These are phyloP conservation scores for Ardeotis arabs DNA, from an alignment of 2,113 vertebrate species.

Conservation along the genomic window DNA sequence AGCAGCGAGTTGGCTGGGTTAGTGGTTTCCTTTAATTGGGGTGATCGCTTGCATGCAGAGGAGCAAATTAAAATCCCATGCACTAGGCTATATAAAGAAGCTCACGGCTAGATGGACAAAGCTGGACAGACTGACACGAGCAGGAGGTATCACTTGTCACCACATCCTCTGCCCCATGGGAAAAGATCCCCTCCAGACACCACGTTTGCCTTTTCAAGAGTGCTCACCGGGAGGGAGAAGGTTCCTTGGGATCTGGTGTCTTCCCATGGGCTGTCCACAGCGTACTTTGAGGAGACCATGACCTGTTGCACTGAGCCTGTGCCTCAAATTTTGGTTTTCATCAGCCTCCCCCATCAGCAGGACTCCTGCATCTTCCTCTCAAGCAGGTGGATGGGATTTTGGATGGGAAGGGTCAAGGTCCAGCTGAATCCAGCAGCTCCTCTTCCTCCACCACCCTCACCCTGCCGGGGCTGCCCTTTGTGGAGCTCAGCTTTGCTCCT, in stretches of 20 bases:
- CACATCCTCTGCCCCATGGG: neutral
- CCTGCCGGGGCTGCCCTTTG: neutral
- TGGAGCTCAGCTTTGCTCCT: neutral
- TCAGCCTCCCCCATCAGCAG: neutral
- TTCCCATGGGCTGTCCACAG: neutral
- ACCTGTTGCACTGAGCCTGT: accelerated
- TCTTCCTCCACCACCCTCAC: neutral
- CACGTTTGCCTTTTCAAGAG: accelerated
- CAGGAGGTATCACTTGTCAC: neutral
- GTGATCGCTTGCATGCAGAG: neutral
- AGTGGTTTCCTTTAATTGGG: neutral
- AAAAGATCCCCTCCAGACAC: neutral
- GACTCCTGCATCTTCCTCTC: neutral
- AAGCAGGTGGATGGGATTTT: neutral
- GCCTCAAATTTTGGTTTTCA: neutral
- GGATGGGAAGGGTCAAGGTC: neutral
- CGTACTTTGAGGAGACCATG: accelerated
- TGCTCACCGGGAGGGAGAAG: neutral
- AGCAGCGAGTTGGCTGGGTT: neutral
- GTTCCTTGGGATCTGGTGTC: neutral
- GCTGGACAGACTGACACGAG: neutral
- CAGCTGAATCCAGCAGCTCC: neutral
- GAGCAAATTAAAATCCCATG: neutral
- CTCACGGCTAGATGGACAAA: accelerated
- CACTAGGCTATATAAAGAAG: neutral